These are phyloP conservation scores for Noctua fimbriata DNA, from an alignment of 2,888 invertebrate genomes.

Conservation along the genomic window DNA sequence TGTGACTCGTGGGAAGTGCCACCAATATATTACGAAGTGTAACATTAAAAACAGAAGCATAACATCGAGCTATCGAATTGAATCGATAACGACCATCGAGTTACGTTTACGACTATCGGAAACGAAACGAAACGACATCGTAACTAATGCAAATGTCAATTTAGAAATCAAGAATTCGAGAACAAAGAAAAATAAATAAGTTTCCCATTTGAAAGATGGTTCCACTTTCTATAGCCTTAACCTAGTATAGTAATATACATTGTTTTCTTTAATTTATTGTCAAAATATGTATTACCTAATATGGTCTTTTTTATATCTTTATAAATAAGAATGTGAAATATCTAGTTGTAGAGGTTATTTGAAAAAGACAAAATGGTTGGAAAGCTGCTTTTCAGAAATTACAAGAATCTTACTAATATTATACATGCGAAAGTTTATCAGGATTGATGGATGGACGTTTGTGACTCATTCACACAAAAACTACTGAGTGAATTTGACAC, in stretches of 20 bases:
- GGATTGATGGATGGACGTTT: too few species aligned
- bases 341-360: not conserved
- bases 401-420: not conserved
- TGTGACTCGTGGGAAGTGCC: constrained; percentile 59
- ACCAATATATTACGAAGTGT: constrained; percentile 58
- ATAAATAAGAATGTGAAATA: not conserved
- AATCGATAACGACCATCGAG: constrained; percentile 72
- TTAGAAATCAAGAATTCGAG: constrained; percentile 74
- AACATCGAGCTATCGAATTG: constrained; percentile 59
- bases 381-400: not conserved
- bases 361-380: not conserved
- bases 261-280: not conserved
- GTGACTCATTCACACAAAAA: too few species aligned
- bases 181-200: constrained; percentile 77
- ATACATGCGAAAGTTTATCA: too few species aligned
- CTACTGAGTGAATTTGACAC: too few species aligned
- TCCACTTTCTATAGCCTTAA: constrained; percentile 77
- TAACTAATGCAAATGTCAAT: constrained; percentile 79
- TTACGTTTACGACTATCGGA: constrained; percentile 69
- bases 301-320: not conserved
- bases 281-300: not conserved
- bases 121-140: constrained; percentile 70
- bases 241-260: constrained; percentile 62
- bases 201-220: constrained; percentile 70
- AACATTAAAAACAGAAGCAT: constrained; percentile 67